A percentile compares a stretch with the other conserved stretches of the same genome.
phyloP scores from a whole-genome alignment of 2,797 vertebrate species.

The Caiman crocodilus region DNA sequence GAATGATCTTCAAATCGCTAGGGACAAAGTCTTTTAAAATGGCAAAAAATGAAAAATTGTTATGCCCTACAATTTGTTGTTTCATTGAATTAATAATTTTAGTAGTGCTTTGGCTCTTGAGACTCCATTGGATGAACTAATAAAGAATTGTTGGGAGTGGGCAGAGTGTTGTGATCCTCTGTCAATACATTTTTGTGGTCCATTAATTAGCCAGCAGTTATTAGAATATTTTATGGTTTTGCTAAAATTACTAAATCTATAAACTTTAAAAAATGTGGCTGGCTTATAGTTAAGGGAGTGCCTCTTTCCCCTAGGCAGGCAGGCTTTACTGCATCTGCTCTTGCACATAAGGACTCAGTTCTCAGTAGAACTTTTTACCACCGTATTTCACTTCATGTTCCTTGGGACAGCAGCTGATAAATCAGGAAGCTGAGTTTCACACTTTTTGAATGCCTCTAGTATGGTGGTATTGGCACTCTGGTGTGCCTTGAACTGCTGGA shows the following conservation, averaged over 20 bases:
- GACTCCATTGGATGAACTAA: constrained; percentile 13
- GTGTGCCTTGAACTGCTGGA: neutral
- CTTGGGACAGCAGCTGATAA: constrained; percentile 42
- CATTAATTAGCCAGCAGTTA: constrained; percentile 47
- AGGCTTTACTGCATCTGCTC: neutral
- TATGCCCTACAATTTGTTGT: fast-evolving
- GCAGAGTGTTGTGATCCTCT: constrained; percentile 8
- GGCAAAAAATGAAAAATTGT: neutral
- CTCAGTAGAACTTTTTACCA: constrained; percentile 45
- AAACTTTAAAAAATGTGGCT: neutral
- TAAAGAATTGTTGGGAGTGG: constrained; percentile 34
- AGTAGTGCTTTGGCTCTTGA: neutral
- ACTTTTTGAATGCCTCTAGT: constrained; percentile 4
- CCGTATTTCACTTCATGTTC: constrained; percentile 50
- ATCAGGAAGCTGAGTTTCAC: constrained; percentile 8
- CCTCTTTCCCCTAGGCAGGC: neutral
- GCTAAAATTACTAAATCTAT: neutral
- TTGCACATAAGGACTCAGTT: neutral
- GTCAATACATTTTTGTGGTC: neutral
- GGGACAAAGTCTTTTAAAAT: neutral
- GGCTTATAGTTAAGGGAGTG: constrained; percentile 24
- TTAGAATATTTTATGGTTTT: constrained; percentile 25
- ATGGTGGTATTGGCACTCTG: neutral
- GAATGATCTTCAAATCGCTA: neutral
- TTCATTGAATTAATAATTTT: neutral